These are phyloP conservation scores for Anguilla megastoma DNA, from an alignment of 2,797 vertebrate genomes.

Conservation along the genomic window DNA sequence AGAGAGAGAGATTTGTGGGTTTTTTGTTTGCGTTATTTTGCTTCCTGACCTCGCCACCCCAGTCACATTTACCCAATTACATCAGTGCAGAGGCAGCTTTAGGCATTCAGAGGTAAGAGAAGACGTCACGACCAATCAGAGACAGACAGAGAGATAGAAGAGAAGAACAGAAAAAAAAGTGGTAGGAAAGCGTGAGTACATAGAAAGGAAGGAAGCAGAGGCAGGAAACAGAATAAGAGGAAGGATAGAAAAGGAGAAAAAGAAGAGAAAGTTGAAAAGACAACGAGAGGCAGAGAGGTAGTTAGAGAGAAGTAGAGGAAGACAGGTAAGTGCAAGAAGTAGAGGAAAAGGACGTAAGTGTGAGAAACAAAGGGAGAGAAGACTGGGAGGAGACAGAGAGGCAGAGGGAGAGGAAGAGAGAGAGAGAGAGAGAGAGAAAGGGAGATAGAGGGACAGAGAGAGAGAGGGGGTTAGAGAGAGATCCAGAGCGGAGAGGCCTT, in stretches of 20 bases:
- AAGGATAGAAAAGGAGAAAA: slow-evolving; percentile 26
- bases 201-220: not conserved
- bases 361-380: not conserved
- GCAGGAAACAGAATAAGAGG: not conserved
- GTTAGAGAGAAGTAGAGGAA: too few relatives aligned
- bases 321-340: too few relatives aligned
- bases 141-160: slow-evolving; percentile 9
- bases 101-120: not conserved
- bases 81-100: not conserved
- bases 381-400: not conserved
- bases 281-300: too few relatives aligned
- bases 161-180: not conserved
- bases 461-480: not conserved
- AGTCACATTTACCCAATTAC: not conserved
- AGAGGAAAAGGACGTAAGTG: not conserved
- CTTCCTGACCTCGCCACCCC: not conserved
- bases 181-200: not conserved
- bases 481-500: not conserved
- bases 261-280: not conserved
- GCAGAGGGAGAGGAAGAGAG: not conserved
- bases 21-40: not conserved
- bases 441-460: not conserved
- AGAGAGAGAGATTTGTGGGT: not conserved
- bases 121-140: not conserved
- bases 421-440: not conserved